These are phyloP conservation scores for Brachylomia viminalis DNA, from an alignment of 2,888 invertebrate genomes.

Conservation along the genomic window DNA sequence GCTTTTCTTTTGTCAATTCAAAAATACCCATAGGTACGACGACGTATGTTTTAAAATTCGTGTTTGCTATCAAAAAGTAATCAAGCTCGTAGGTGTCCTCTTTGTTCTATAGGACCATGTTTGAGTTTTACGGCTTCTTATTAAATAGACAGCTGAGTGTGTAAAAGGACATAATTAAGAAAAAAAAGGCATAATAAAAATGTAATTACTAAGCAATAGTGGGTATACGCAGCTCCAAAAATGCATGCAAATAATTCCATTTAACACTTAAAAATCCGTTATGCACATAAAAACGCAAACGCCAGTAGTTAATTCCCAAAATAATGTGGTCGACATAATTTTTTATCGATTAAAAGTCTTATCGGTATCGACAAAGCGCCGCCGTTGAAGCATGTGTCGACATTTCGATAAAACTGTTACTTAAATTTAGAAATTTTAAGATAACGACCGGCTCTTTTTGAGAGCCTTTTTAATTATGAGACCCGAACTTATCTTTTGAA, in stretches of 20 bases:
- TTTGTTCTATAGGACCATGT: not conserved
- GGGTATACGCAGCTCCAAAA: slow-evolving; percentile 1
- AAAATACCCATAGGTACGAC: not conserved
- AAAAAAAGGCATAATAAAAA: not conserved
- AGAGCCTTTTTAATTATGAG: slow-evolving; percentile 66
- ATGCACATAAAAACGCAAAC: slow-evolving; percentile 50
- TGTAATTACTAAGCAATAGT: not conserved
- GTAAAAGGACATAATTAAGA: slow-evolving; percentile 7
- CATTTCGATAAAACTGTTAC: slow-evolving; percentile 79
- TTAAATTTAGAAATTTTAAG: slow-evolving; percentile 70
- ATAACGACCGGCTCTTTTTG: slow-evolving; percentile 56
- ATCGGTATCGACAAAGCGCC: slow-evolving; percentile 78
- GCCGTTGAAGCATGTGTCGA: slow-evolving; percentile 78
- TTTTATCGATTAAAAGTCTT: slow-evolving; percentile 68
- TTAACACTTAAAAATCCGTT: slow-evolving; percentile 51
- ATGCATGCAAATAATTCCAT: not conserved
- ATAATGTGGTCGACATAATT: slow-evolving; percentile 59
- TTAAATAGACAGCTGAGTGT: slow-evolving; percentile 18
- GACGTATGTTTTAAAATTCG: not conserved
- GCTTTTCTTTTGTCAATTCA: no score
- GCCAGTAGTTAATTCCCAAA: slow-evolving; percentile 56
- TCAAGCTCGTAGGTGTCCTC: not conserved
- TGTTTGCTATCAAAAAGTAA: no score
- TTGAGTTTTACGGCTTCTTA: not conserved
- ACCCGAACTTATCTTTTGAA: slow-evolving; percentile 65